phyloP scores from a whole-genome alignment of 1,140 invertebrate species.

The Brachionus koreanus region DNA sequence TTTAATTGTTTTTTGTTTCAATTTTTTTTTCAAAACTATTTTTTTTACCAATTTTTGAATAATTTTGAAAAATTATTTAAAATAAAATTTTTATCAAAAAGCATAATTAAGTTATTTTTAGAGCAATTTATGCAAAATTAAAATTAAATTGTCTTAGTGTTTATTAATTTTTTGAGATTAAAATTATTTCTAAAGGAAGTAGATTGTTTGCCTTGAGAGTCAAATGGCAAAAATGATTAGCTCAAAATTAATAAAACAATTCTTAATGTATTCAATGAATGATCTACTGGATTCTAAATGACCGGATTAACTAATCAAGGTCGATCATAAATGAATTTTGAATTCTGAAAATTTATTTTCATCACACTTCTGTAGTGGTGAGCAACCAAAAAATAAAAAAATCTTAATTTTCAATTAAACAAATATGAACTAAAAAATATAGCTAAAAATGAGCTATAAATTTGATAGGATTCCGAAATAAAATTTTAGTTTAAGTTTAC shows the following conservation, averaged over 20 bases:
- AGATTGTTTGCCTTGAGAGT: background rate
- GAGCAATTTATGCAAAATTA: background rate
- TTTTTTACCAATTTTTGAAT: background rate
- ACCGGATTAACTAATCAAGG: background rate
- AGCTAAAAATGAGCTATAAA: background rate
- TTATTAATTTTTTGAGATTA: background rate
- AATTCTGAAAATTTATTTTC: background rate
- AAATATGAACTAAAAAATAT: slow-evolving; percentile 9
- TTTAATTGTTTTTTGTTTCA: background rate
- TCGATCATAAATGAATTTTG: background rate
- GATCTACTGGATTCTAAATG: background rate
- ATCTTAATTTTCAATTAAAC: slow-evolving; percentile 25
- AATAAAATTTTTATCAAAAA: background rate
- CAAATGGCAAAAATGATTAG: background rate
- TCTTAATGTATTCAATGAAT: background rate
- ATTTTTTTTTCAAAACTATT: background rate
- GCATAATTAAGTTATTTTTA: background rate
- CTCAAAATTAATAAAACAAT: background rate
- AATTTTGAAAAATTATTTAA: background rate
- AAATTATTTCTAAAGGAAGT: background rate
- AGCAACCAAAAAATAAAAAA: slow-evolving; percentile 13
- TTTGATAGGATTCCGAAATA: slow-evolving; percentile 18
- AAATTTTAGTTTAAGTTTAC: slow-evolving; percentile 35
- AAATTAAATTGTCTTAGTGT: background rate
- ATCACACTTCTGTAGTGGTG: background rate